A percentile compares a stretch with the other conserved stretches of the same genome.
phyloP scores from a whole-genome alignment of 2,888 invertebrate genomes.

The Germaria angustata region DNA sequence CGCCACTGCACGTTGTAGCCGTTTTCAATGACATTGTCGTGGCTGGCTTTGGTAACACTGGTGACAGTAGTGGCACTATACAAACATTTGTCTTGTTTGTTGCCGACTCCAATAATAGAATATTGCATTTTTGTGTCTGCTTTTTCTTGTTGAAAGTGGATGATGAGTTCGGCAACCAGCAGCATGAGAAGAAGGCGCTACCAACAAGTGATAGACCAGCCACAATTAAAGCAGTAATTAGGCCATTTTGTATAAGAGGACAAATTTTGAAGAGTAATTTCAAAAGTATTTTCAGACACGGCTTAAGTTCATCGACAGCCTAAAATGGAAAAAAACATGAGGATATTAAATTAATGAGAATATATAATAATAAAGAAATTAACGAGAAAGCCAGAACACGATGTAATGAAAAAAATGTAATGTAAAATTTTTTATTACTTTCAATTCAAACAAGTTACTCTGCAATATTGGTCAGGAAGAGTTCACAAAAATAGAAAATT shows the following conservation, averaged over 20 bases:
- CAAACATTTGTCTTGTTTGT: constrained; percentile 52
- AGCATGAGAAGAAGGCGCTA: constrained; percentile 73
- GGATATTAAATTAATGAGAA: neutral
- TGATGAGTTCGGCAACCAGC: constrained; percentile 71
- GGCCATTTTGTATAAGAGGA: constrained; percentile 81
- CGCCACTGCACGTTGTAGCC: neutral
- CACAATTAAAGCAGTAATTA: constrained; percentile 80
- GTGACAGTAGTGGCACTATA: constrained; percentile 44
- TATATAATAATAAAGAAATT: neutral
- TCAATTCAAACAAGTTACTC: constrained; percentile 6
- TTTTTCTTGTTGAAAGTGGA: constrained; percentile 9
- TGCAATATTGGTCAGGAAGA: constrained; percentile 3
- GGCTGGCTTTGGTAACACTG: constrained; percentile 2
- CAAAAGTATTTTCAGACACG: constrained; percentile 79
- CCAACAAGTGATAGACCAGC: constrained; percentile 81
- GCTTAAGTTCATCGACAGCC: constrained; percentile 79
- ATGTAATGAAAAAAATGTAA: neutral
- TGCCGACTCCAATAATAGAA: constrained; percentile 8
- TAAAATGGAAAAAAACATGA: constrained; percentile 62
- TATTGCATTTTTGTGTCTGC: constrained; percentile 40
- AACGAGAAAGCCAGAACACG: neutral
- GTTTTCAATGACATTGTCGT: constrained; percentile 12
- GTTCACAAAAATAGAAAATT: neutral
- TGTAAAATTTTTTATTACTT: constrained; percentile 26
- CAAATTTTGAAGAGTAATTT: constrained; percentile 81